These are phyloP conservation scores for Drepanosiphum platanoidis DNA, from an alignment of 2,888 invertebrate genomes.

Conservation along the genomic window DNA sequence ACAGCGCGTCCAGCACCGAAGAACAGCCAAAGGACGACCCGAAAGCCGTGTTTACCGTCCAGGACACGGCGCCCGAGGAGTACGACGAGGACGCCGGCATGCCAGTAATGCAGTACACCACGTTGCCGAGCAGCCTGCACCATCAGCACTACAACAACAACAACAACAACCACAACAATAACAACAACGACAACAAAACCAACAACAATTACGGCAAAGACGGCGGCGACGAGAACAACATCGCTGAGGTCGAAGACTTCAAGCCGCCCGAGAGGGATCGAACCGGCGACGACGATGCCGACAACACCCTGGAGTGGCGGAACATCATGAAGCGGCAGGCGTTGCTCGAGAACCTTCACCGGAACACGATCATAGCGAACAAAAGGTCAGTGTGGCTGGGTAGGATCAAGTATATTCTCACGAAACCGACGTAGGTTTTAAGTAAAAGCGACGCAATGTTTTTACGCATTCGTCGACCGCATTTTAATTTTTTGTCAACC, in stretches of 20 bases:
- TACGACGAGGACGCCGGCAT: slow-evolving; percentile 67
- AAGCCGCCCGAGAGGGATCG: slow-evolving; percentile 61
- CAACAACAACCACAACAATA: slow-evolving; percentile 45
- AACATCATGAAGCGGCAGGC: slow-evolving; percentile 64
- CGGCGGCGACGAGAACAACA: slow-evolving; percentile 48
- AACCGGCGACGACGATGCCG: slow-evolving; percentile 63
- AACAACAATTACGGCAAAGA: slow-evolving; percentile 39
- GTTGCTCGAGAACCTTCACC: slow-evolving; percentile 55
- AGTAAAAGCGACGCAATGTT: too few species aligned
- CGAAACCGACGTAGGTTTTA: too few species aligned
- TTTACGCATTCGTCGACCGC: too few species aligned
- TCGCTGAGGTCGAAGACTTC: slow-evolving; percentile 63
- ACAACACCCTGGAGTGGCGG: slow-evolving; percentile 64
- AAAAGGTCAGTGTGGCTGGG: slow-evolving; percentile 17
- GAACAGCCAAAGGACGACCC: slow-evolving; percentile 64
- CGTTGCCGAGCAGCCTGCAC: slow-evolving; percentile 57
- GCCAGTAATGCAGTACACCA: slow-evolving; percentile 64
- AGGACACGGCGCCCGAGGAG: slow-evolving; percentile 67
- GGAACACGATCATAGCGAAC: slow-evolving; percentile 56
- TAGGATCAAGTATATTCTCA: too few species aligned
- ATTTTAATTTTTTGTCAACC: too few species aligned
- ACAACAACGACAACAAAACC: slow-evolving; percentile 37
- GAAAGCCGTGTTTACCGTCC: slow-evolving; percentile 63
- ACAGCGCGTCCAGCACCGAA: slow-evolving; percentile 64
- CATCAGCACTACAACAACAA: slow-evolving; percentile 6